These are phyloP conservation scores for Drosophila cognata DNA, from an alignment of 2,888 invertebrate species.

Conservation along the genomic window DNA sequence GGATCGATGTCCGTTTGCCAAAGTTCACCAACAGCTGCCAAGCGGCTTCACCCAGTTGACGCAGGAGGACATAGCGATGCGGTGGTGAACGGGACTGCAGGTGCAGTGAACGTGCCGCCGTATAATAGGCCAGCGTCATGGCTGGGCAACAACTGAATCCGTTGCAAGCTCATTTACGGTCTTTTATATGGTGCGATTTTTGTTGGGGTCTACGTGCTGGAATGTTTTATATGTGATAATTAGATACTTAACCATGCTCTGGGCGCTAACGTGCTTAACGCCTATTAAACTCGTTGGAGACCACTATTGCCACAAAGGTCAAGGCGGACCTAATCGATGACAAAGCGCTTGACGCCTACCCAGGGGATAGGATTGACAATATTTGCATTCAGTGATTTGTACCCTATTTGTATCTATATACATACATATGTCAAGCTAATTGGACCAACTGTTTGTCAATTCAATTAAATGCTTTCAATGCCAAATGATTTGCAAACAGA, in stretches of 20 bases:
- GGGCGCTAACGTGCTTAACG: constrained; percentile 58
- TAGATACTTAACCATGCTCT: constrained; percentile 37
- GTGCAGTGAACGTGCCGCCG: constrained; percentile 45
- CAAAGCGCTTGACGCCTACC: constrained; percentile 29
- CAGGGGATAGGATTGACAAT: constrained; percentile 31
- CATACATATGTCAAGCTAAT: constrained; percentile 54
- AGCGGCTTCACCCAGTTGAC: constrained; percentile 37
- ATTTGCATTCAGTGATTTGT: constrained; percentile 38
- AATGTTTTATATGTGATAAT: constrained; percentile 55
- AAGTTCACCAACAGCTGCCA: constrained; percentile 73
- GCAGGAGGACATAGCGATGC: constrained; percentile 24
- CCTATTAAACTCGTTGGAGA: constrained; percentile 52
- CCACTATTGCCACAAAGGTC: constrained; percentile 41
- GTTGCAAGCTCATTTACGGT: neutral
- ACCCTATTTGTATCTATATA: constrained; percentile 9
- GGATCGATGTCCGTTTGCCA: constrained; percentile 80
- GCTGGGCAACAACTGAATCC: constrained; percentile 42
- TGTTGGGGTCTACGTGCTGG: constrained; percentile 35
- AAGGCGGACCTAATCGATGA: constrained; percentile 37
- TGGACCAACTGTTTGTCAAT: constrained; percentile 43
- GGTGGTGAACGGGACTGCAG: constrained; percentile 18
- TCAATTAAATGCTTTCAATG: constrained; percentile 62
- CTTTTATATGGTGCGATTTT: constrained; percentile 58
- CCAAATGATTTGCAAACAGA: constrained; percentile 71
- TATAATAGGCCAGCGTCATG: constrained; percentile 63